phyloP scores from a whole-genome alignment of 2,797 vertebrate species.

The Premnoplex brunnescens region DNA sequence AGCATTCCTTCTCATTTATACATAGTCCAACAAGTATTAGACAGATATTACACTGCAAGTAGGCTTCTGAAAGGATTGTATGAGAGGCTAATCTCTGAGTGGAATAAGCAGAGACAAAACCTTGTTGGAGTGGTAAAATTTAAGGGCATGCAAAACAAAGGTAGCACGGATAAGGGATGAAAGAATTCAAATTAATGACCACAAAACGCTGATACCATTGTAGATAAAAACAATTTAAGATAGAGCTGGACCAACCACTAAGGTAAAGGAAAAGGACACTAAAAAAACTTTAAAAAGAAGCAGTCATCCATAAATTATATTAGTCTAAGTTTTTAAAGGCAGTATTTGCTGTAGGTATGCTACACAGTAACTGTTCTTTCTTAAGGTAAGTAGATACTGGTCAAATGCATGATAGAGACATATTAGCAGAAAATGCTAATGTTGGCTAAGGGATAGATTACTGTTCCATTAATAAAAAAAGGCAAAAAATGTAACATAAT shows the following conservation, averaged over 20 bases:
- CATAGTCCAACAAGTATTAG: not conserved
- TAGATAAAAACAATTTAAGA: conserved; percentile 19
- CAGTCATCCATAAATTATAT: not conserved
- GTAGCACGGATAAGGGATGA: conserved; percentile 50
- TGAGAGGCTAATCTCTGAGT: conserved; percentile 27
- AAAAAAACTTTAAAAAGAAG: not conserved
- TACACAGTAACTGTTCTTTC: not conserved
- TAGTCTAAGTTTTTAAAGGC: not conserved
- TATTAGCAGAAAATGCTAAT: not conserved
- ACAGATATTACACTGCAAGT: not conserved
- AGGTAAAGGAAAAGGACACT: conserved; percentile 14
- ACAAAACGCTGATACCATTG: conserved; percentile 34
- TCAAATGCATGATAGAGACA: not conserved
- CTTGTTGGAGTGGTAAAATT: conserved; percentile 37
- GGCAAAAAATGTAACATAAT: not conserved
- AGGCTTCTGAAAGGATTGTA: not conserved
- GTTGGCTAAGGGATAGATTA: not conserved
- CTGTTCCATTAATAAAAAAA: not conserved
- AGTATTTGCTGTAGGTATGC: not conserved
- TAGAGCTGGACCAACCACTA: not conserved
- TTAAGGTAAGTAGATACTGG: not conserved
- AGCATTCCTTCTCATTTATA: not conserved
- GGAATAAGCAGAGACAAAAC: not conserved
- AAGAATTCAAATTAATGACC: conserved; percentile 60
- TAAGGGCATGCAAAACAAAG: conserved; percentile 39